Evolutionary conservation across 2,888 invertebrate genomes (phyloP).

Genomic region (Villa cingulata): DNA sequence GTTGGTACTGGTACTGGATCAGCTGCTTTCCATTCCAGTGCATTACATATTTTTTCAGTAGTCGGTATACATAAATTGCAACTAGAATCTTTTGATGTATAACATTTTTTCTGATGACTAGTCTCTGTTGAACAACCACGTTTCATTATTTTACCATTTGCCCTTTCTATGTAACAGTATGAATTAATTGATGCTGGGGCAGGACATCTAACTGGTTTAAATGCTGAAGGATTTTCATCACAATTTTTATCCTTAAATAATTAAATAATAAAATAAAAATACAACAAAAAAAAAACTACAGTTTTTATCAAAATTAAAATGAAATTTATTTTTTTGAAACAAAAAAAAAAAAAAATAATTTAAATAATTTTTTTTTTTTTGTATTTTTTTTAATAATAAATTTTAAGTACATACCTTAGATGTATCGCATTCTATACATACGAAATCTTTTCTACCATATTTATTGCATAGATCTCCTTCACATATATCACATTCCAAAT

Average conservation of each 20-base stretch:
- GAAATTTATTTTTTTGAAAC: too few relatives aligned
- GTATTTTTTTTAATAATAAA: neutral
- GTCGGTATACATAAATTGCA: slow-evolving; percentile 25
- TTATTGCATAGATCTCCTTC: slow-evolving; percentile 2
- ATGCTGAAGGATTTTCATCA: slow-evolving; percentile 8
- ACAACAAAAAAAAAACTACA: neutral
- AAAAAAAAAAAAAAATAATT: slow-evolving; percentile 2
- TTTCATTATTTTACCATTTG: slow-evolving; percentile 8
- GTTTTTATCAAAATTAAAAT: neutral
- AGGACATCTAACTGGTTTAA: slow-evolving; percentile 21
- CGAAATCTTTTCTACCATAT: neutral
- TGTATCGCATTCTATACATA: slow-evolving; percentile 5
- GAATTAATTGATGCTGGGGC: slow-evolving; percentile 24
- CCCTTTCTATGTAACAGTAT: slow-evolving; percentile 25
- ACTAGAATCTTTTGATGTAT: slow-evolving; percentile 6
- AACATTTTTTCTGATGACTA: slow-evolving; percentile 23
- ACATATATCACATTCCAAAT: slow-evolving; percentile 2
- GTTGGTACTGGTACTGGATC: neutral
- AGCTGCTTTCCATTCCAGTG: neutral
- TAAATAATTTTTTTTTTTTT: too few relatives aligned
- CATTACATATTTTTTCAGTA: slow-evolving; percentile 23
- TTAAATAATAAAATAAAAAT: neutral
- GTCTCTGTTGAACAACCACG: slow-evolving; percentile 25
- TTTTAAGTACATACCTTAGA: neutral
- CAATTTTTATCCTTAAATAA: slow-evolving; percentile 20